phyloP scores from a whole-genome alignment of 1,140 invertebrate genomes.

The Drosophila asahinai region DNA sequence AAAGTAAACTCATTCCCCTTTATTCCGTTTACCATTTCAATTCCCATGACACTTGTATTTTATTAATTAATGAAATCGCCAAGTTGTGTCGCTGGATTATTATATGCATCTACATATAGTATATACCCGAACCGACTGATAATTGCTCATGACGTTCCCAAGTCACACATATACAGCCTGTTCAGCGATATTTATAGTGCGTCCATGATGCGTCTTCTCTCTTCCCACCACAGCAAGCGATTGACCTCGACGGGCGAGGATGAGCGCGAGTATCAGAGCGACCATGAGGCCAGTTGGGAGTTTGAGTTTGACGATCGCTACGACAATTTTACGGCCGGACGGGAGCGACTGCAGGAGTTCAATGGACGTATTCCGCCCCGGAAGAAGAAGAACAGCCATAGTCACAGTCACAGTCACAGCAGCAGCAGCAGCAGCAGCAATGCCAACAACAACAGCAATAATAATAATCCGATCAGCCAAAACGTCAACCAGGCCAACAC shows the following conservation, averaged over 20 bases:
- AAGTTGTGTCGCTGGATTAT: conserved; percentile 27
- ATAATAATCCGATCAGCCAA: conserved; percentile 30
- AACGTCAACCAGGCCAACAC: conserved; percentile 15
- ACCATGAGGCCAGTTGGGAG: conserved; percentile 84
- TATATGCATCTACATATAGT: conserved; percentile 2
- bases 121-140: conserved; percentile 23
- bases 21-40: conserved; percentile 9
- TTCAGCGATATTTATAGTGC: conserved; percentile 37
- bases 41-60: conserved; percentile 42
- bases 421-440: conserved; percentile 16
- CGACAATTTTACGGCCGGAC: conserved; percentile 80
- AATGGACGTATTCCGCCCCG: conserved; percentile 83
- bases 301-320: conserved; percentile 81
- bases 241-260: conserved; percentile 83
- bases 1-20: background rate
- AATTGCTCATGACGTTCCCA: conserved; percentile 48
- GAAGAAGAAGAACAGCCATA: conserved; percentile 79
- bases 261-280: conserved; percentile 83
- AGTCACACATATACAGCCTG: background rate
- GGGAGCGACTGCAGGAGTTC: conserved; percentile 83
- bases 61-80: conserved; percentile 48
- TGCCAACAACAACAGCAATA: conserved; percentile 8
- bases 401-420: conserved; percentile 22
- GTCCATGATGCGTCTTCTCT: conserved; percentile 23
- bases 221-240: conserved; percentile 62